Base-by-base conservation (phyloP, 2,797 vertebrate genomes). In the Percopsis omiscomaycus region DNA sequence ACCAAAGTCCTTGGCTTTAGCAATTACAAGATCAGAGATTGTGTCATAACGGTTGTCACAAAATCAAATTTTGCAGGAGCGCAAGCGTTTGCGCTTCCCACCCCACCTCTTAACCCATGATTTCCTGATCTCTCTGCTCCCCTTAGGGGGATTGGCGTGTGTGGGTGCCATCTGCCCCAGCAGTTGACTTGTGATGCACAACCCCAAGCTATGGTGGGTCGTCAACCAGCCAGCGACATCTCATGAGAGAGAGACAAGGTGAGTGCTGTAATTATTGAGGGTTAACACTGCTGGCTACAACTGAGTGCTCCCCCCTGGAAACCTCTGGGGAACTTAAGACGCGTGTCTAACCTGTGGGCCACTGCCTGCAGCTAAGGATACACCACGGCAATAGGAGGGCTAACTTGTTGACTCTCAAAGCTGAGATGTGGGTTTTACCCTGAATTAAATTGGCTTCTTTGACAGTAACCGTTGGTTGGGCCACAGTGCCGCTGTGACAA, bases 211-310 rank as follows among this genome's bases (percentile, higher is more conserved):
- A 77, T n/a, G 67, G 77, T 46, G 64, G 66, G 72, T 73, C 82
- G 73, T 80, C 83, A 82, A 87, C 84, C 81, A 74, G 64, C 74
- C 6, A 51, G 53, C 0, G 32, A 64, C 5, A 73, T 88, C 88
- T 78, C 82, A 0, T 16, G 82, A 79, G 86, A 83, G 62, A 63
- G 63, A 53, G 53, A 78, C 83, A 70, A 80, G 37, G 37, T 59
- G 74, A 87, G 81, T 27, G 75, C 75, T 82, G 87, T 88, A 87
- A 91, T 91, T 88, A 90, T 88, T 75, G 73, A 54, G 62, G 78
- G 83, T 78, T 11, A 71, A 74, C 79, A 74, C 76, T 74, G 73
- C 77, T 53, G 28, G 73, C 77, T 72, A n/a, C 22, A 68, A 69
- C 77, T 49, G 4, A 72, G 70, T 54, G 67, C 50, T 74, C 77